Conservation (phyloP, 2,888 invertebrate species). For the Nemurella pictetii region DNA sequence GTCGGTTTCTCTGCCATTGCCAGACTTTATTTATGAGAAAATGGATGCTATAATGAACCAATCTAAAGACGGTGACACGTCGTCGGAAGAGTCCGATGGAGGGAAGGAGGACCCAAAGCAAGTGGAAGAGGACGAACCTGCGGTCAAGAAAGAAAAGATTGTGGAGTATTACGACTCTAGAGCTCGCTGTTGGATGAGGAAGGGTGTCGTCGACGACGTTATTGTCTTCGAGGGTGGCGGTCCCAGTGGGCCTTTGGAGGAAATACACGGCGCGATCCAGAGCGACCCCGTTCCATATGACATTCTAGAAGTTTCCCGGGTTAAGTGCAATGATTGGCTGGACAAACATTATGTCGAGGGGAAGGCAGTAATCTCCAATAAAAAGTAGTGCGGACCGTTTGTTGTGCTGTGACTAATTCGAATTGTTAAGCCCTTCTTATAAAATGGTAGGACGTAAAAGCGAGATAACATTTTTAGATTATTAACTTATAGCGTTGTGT, state of each 20-base stretch:
- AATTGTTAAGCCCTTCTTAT: no score
- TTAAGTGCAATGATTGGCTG: conserved; percentile 42
- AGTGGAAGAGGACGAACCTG: neutral
- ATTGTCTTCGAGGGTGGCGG: conserved; percentile 7
- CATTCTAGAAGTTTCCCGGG: conserved; percentile 40
- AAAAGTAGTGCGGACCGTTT: neutral
- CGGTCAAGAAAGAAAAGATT: conserved; percentile 4
- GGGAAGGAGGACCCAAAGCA: neutral
- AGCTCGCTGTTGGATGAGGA: conserved; percentile 42
- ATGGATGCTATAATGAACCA: neutral
- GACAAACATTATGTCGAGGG: conserved; percentile 2
- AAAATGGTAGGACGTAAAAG: no score
- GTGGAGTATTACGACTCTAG: conserved; percentile 34
- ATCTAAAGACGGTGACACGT: neutral
- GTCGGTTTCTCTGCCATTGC: neutral
- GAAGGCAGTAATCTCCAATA: neutral
- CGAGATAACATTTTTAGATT: neutral
- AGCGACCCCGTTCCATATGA: conserved; percentile 40
- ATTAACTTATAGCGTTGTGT: neutral
- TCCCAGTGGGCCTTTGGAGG: neutral
- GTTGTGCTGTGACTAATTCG: neutral
- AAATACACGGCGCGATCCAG: conserved; percentile 14
- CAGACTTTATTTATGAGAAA: neutral
- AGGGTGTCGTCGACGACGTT: conserved; percentile 41
- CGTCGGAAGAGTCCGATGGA: neutral